Base-by-base conservation (phyloP, 2,888 invertebrate species). In the Mythimna impura region DNA sequence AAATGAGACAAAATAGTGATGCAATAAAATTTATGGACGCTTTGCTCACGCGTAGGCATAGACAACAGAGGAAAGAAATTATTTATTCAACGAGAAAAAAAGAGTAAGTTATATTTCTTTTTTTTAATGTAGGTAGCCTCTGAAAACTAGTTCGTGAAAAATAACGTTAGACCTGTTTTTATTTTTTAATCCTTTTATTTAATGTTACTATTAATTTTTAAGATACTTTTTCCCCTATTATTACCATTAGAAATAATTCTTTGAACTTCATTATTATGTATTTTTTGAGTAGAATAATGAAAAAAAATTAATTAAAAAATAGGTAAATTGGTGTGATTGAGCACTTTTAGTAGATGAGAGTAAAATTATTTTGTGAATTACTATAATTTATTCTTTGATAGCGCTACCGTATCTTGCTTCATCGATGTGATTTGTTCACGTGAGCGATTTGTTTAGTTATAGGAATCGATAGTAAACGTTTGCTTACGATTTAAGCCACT, bases 121-220 rank as follows among this genome's bases (percentile, higher is more conserved):
- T 86, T 86, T 76, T 77, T 84, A 68, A 72, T 81, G 70, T 83
- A 84, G 85, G 76, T 82, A 88, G 85, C 86, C 86, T 86, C 85
- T 80, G 85, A 83, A 66, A 69, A 78, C 80, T 88, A 88, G 86
- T 87, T 84, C 72, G 81, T 85, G 81, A 81, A 81, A 73, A 73
- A 71, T 86, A 85, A 86, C 76, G 80, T 84, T 90, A 86, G 80
- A 84, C 85, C 86, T 88, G 89, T 89, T 91, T 90, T 91, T 90
- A 89, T 90, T 91, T 92, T 91, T 88, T 92, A 91, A 91, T 92
- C 89, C 88, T 85, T 92, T 92, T 94, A 93, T 94, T 93, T 94
- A 94, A 95, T 93, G 95, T 95, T 94, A 95, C 94, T 95, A 95
- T 95, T 95, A 94, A 88, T 94, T 93, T 93, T 90, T 94, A 95